A percentile compares a stretch with the other conserved stretches of the same genome.
Evolutionary conservation across 2,113 vertebrate species (phyloP).

Genomic region (Eulacestoma nigropectus): DNA sequence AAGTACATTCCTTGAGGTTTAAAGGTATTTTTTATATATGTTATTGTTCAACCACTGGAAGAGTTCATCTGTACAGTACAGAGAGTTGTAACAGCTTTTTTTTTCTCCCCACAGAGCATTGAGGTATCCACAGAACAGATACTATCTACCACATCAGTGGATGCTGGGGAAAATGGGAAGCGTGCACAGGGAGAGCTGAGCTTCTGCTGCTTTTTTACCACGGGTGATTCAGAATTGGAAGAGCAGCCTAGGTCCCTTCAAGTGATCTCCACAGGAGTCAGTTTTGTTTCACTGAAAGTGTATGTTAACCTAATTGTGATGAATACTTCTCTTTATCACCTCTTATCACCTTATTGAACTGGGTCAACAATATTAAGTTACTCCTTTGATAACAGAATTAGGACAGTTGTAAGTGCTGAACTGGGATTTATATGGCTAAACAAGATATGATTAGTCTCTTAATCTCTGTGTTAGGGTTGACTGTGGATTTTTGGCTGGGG

Average conservation of each 20-base stretch:
- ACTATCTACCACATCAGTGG: fast-evolving
- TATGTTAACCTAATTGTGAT: background rate
- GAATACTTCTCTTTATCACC: background rate
- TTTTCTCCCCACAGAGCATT: too few species aligned
- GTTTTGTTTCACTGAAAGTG: background rate
- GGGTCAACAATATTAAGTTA: background rate
- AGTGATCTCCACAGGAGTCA: background rate
- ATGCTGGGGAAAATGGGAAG: background rate
- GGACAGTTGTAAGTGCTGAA: background rate
- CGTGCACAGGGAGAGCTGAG: background rate
- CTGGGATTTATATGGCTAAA: background rate
- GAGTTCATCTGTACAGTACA: fast-evolving
- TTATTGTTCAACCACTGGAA: background rate
- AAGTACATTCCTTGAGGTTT: background rate
- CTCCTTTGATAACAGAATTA: background rate
- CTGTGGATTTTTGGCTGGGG: background rate
- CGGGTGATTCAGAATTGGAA: background rate
- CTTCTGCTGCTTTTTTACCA: background rate
- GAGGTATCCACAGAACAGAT: background rate
- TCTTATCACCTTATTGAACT: background rate
- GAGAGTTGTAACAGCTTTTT: background rate
- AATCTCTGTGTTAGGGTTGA: background rate
- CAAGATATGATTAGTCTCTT: background rate
- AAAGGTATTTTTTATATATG: background rate
- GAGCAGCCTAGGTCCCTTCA: background rate